These are phyloP conservation scores for Tetraneura akinire DNA, from an alignment of 1,140 invertebrate genomes.

Conservation along the genomic window DNA sequence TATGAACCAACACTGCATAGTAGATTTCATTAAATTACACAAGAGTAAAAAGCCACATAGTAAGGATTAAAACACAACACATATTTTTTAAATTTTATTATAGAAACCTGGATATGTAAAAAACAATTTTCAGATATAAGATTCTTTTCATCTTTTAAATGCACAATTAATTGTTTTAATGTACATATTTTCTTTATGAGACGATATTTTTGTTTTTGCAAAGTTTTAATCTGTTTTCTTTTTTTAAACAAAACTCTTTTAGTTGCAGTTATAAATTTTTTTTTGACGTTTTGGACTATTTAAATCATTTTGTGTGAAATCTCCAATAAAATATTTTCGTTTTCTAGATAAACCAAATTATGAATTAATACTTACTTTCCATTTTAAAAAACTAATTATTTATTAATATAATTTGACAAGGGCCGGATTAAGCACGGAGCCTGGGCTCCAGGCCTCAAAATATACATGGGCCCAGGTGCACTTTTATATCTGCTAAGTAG, in stretches of 20 bases:
- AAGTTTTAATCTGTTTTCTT: not conserved
- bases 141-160: not conserved
- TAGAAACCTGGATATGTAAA: not conserved
- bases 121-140: conserved; percentile 3
- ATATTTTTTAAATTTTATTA: not conserved
- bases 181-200: not conserved
- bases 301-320: not conserved
- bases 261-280: not conserved
- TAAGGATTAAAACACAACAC: not conserved
- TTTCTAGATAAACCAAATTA: not conserved
- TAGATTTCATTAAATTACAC: not conserved
- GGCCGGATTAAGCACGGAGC: too few relatives aligned
- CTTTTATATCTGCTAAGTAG: too few relatives aligned
- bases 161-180: not conserved
- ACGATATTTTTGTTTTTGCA: conserved; percentile 1
- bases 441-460: too few relatives aligned
- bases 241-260: not conserved
- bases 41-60: not conserved
- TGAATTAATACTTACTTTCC: not conserved
- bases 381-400: not conserved
- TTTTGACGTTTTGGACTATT: conserved; percentile 5
- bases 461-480: too few relatives aligned
- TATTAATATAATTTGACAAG: not conserved
- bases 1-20: not conserved
- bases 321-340: not conserved